Evolutionary conservation across 2,797 vertebrate genomes (phyloP).

Genomic region (Siniperca obscura): DNA sequence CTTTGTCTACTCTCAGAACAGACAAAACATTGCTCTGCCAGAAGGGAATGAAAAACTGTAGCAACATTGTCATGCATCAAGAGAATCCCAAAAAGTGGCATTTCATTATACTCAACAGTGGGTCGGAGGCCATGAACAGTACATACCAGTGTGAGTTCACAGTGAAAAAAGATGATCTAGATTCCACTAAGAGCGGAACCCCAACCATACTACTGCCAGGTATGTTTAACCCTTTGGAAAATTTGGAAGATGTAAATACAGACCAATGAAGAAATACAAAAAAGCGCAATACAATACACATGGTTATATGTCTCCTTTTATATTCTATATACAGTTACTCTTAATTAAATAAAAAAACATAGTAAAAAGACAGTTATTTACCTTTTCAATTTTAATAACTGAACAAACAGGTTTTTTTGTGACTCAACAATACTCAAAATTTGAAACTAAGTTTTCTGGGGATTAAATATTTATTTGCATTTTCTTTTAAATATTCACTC

Average conservation of each 20-base stretch:
- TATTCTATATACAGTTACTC: neutral
- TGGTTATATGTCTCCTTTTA: neutral
- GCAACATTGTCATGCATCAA: neutral
- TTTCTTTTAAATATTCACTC: no score
- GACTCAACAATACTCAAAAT: no score
- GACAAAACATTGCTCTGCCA: neutral
- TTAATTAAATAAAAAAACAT: neutral
- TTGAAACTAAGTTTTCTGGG: no score
- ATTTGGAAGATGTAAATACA: neutral
- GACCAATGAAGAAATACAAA: neutral
- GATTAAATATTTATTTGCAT: no score
- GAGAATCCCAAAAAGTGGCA: neutral
- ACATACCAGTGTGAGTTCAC: slow-evolving; percentile 57
- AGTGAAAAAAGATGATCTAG: accelerated
- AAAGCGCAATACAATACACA: neutral
- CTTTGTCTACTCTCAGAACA: slow-evolving; percentile 20
- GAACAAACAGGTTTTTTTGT: neutral
- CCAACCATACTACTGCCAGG: slow-evolving; percentile 28
- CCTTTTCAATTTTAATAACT: neutral
- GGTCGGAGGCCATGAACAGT: neutral
- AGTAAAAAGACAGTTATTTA: neutral
- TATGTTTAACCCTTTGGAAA: slow-evolving; percentile 10
- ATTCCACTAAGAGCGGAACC: accelerated
- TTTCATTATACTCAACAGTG: slow-evolving; percentile 42
- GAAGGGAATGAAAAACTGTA: neutral